Conservation (phyloP, 2,797 vertebrate species). For the Sylvia borin region DNA sequence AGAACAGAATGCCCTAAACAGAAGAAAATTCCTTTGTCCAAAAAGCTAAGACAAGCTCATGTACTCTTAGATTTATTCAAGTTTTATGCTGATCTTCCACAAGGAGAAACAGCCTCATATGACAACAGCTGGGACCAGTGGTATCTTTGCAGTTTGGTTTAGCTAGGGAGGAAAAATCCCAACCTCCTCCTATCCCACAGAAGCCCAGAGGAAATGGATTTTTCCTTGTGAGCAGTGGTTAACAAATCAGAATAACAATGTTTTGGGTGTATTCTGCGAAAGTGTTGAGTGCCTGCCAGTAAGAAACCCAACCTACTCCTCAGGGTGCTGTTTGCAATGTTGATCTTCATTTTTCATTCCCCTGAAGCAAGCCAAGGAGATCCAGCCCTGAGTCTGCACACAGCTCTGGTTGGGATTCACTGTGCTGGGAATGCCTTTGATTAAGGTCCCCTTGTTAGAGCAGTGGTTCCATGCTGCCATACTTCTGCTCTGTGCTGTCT, state of each 20-base stretch:
- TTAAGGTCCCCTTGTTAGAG: fast-evolving
- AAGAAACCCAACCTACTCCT: conserved; percentile 47
- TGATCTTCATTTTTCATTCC: conserved; percentile 43
- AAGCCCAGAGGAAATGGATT: conserved; percentile 10
- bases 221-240: neutral
- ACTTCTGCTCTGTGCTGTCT: neutral
- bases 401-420: neutral
- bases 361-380: neutral
- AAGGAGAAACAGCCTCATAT: neutral
- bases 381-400: neutral
- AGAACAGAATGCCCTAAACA: neutral
- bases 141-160: neutral
- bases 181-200: neutral
- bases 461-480: neutral
- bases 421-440: neutral
- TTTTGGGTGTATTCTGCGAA: conserved; percentile 19
- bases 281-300: conserved; percentile 21
- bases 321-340: conserved; percentile 41
- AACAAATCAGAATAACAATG: conserved; percentile 20
- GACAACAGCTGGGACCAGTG: neutral
- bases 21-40: neutral
- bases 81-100: neutral
- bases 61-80: neutral
- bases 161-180: neutral
- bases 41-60: neutral